Base-by-base conservation (phyloP, 1,140 invertebrate genomes). In the Glomeris maerens region DNA sequence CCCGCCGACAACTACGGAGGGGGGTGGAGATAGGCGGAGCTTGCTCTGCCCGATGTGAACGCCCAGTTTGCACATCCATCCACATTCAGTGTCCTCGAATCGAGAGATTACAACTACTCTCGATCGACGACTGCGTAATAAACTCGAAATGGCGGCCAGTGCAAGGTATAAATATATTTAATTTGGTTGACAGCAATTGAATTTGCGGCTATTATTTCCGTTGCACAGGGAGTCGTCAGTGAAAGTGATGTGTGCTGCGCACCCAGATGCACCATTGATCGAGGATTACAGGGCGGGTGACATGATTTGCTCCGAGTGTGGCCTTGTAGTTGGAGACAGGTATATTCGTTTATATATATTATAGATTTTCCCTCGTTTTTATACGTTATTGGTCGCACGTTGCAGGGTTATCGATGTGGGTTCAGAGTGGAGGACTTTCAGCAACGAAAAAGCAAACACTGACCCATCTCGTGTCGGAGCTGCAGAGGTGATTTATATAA, bases 391-490 rank as follows among this genome's bases (percentile, higher is more conserved):
- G 13, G 40, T 29, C 7, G 47, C 58, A 52, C 54, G 36, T 72
- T 71, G 23, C 61, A 90, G 92, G 64, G 91, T 98, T 0, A 93
- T 99, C 57, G 96, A 99, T 74, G 96, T 99, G n/a, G 94, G 95
- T n/a, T 97, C 94, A n/a, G 96, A 99, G 70, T 99, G 96, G 96
- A 77, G 96, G 67, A 98, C 95, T 46, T 99, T 99, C 67, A 96
- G 89, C 59, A 98, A 98, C 74, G 96, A 99, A 64, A 96, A 96
- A 64, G 80, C 81, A 52, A 86, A 87, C 4, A 86, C 87, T 1
- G 96, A 99, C 74, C 94, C 94, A 22, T 96, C 90, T 72, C 90
- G 95, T 85, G 96, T 99, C 53, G 96, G 96, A 74, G 72, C 72
- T 41, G 67, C 74, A 26, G 75, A 78, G 59, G 69, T 71, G 55